phyloP scores from a whole-genome alignment of 2,888 invertebrate genomes.

The Tineola bisselliella region DNA sequence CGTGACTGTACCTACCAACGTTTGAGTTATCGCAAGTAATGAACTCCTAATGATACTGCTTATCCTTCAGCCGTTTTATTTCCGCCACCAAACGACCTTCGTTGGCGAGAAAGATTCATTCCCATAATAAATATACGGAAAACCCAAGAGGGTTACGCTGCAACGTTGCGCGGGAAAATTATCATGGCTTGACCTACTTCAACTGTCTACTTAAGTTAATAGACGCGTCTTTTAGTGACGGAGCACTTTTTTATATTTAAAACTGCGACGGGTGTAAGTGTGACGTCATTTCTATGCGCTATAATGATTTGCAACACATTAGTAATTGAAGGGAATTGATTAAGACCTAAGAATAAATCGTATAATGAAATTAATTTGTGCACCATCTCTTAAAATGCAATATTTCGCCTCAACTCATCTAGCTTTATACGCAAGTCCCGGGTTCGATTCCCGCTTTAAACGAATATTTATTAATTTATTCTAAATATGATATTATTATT shows the following conservation, averaged over 20 bases:
- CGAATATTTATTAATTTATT: no score
- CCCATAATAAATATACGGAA: constrained; percentile 14
- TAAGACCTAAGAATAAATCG: no score
- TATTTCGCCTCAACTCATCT: no score
- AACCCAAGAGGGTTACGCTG: not conserved
- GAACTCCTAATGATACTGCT: constrained; percentile 32
- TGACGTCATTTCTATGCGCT: not conserved
- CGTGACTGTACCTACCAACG: constrained; percentile 13
- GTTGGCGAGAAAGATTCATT: constrained; percentile 14
- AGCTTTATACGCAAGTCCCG: no score
- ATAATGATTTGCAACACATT: no score
- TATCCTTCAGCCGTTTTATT: constrained; percentile 20
- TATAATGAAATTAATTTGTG: no score
- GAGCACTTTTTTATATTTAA: not conserved
- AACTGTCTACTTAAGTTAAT: not conserved
- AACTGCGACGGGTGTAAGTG: not conserved
- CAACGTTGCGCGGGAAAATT: constrained; percentile 6
- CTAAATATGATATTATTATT: no score
- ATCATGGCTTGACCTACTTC: constrained; percentile 5
- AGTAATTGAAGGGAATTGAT: no score
- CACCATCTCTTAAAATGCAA: no score
- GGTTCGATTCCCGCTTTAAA: no score
- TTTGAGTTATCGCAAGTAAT: constrained; percentile 29
- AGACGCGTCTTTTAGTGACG: not conserved
- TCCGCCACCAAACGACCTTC: constrained; percentile 10